Percentiles rank a stretch among this genome's conserved stretches.
phyloP scores from a whole-genome alignment of 2,113 vertebrate species.

The Mus pahari region DNA sequence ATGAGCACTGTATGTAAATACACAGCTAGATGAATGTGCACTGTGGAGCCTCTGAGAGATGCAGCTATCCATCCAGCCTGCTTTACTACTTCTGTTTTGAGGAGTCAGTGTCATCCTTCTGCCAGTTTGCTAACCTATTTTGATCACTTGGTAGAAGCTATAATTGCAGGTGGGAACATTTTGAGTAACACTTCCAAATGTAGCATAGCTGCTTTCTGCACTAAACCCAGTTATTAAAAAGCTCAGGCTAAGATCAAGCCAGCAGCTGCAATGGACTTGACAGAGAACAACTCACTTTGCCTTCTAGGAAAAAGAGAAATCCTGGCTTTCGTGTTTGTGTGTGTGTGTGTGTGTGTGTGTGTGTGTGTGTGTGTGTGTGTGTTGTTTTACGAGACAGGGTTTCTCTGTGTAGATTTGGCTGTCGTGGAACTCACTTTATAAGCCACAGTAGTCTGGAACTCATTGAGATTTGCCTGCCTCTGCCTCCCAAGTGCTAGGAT shows the following conservation, averaged over 20 bases:
- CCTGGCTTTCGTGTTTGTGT: slow-evolving; percentile 34
- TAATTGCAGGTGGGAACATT: slow-evolving; percentile 81
- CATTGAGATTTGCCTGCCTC: no score
- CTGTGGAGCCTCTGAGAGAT: slow-evolving; percentile 17
- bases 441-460: no score
- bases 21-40: slow-evolving; percentile 36
- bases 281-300: slow-evolving; percentile 70
- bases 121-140: slow-evolving; percentile 74
- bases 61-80: neutral
- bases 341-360: no score
- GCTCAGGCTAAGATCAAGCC: slow-evolving; percentile 73
- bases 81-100: slow-evolving; percentile 42
- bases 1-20: slow-evolving; percentile 72
- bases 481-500: no score
- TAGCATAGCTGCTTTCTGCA: slow-evolving; percentile 57
- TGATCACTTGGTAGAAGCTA: slow-evolving; percentile 75
- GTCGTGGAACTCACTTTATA: no score
- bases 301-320: slow-evolving; percentile 44
- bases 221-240: slow-evolving; percentile 75
- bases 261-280: slow-evolving; percentile 55
- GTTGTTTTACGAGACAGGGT: no score
- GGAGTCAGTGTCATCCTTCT: slow-evolving; percentile 78
- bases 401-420: no score
- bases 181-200: slow-evolving; percentile 78
- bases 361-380: no score